Evolutionary conservation across 2,888 invertebrate species (phyloP), one percentile per base, ranked within the genome.

Genomic region (Barypeithes pellucidus): DNA sequence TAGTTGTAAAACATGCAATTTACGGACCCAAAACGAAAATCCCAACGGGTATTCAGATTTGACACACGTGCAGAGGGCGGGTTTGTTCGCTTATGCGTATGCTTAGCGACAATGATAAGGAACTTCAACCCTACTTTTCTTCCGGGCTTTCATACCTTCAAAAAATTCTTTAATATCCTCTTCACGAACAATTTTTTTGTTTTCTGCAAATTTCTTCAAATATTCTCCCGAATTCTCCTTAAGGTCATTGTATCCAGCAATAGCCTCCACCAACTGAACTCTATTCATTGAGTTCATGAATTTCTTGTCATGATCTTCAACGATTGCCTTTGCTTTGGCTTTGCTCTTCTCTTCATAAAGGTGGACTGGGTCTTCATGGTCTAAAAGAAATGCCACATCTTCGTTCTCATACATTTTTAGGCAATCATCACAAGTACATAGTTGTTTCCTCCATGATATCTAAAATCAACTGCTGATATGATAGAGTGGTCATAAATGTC

Each of bases 131-230:
- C 91, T 91, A 57, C 90, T 90, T 78, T 92, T 88, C 80, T 91
- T 91, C 59, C 87, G 92, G 43, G 95, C 92, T 81, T 92, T 91
- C 91, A 97, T 93, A 72, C 90, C 91, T 3, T 92, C 91, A 85
- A 98, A 98, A 85, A 98, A 98, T 74, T 94, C 93, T 77, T 92
- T 91, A 22, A 98, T 96, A 81, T 98, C 97, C 82, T 96, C 95
- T 82, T 94, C 94, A 66, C 94, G 91, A 0, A 98, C 96, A 16
- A 97, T 91, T 84, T 94, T 95, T 81, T 94, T 94, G 81, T 91
- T 93, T 73, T 94, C 93, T 0, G 91, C 94, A 86, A 95, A 95
- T 76, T 90, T 93, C 81, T 94, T 93, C 67, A 98, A 87, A 85
- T 93, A 98, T 68, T 94, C 93, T 73, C 91, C 90, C 47, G 98